Conservation (phyloP, 2,888 invertebrate genomes). For the Sycophila texana region DNA sequence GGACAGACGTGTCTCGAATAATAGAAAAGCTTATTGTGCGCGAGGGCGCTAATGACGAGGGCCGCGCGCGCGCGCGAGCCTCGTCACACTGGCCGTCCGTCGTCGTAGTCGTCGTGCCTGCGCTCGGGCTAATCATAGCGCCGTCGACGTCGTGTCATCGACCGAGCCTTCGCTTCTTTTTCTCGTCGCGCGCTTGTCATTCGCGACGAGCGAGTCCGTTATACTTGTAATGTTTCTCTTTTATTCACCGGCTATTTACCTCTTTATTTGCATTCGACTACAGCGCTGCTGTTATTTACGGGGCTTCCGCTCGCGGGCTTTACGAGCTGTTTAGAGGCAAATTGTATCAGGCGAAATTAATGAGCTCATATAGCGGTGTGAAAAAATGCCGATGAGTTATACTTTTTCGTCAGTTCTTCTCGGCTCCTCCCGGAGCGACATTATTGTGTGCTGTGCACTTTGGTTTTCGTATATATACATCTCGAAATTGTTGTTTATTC, state of each 20-base stretch:
- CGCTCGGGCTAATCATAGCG: conserved; percentile 46
- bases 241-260: conserved; percentile 46
- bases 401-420: background rate
- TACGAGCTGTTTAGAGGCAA: conserved; percentile 11
- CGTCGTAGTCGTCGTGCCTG: too few species aligned
- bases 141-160: conserved; percentile 45
- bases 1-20: conserved; percentile 69
- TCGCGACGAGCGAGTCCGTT: conserved; percentile 44
- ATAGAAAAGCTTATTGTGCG: conserved; percentile 66
- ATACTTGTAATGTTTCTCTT: conserved; percentile 55
- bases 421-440: background rate
- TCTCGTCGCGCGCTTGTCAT: conserved; percentile 14
- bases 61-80: background rate
- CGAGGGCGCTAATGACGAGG: conserved; percentile 43
- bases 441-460: too few species aligned
- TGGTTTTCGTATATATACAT: too few species aligned
- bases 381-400: background rate
- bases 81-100: background rate
- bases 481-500: too few species aligned
- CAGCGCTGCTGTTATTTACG: conserved; percentile 36
- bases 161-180: conserved; percentile 34
- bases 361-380: background rate
- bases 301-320: conserved; percentile 28
- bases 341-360: conserved; percentile 36
- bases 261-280: conserved; percentile 39